These are phyloP conservation scores for Cydia pomonella DNA, from an alignment of 1,140 invertebrate genomes.

Conservation along the genomic window DNA sequence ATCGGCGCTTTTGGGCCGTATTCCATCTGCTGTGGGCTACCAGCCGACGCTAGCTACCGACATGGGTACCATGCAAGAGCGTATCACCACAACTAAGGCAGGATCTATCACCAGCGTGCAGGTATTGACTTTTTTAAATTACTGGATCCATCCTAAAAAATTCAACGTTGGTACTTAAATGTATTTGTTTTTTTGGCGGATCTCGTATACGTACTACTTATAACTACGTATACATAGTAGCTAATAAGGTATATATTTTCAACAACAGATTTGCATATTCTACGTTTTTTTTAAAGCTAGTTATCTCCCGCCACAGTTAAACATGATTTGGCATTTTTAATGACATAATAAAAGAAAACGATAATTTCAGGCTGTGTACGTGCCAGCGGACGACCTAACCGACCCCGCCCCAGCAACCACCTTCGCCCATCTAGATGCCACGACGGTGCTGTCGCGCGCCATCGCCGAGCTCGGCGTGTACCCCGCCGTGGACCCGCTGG, in stretches of 20 bases:
- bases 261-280: too few species aligned
- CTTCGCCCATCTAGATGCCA: slow-evolving; percentile 99
- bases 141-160: neutral
- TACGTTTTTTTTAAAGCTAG: too few species aligned
- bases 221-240: too few species aligned
- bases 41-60: slow-evolving; percentile 99
- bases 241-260: too few species aligned
- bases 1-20: slow-evolving; percentile 97
- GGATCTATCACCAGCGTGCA: slow-evolving; percentile 99
- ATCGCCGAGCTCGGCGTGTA: slow-evolving; percentile 98
- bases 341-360: too few species aligned
- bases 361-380: slow-evolving; percentile 86
- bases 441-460: slow-evolving; percentile 97
- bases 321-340: too few species aligned
- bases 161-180: too few species aligned
- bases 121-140: slow-evolving; percentile 49
- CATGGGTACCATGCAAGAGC: slow-evolving; percentile 99
- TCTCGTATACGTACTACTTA: too few species aligned
- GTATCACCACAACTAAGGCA: slow-evolving; percentile 99
- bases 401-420: slow-evolving; percentile 96
- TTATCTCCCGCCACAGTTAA: too few species aligned
- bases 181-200: too few species aligned
- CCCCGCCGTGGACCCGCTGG: slow-evolving; percentile 98
- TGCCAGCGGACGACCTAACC: slow-evolving; percentile 93
- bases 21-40: slow-evolving; percentile 99